Conservation (phyloP, 1,140 invertebrate species). For the Zaprionus lachaisei region DNA sequence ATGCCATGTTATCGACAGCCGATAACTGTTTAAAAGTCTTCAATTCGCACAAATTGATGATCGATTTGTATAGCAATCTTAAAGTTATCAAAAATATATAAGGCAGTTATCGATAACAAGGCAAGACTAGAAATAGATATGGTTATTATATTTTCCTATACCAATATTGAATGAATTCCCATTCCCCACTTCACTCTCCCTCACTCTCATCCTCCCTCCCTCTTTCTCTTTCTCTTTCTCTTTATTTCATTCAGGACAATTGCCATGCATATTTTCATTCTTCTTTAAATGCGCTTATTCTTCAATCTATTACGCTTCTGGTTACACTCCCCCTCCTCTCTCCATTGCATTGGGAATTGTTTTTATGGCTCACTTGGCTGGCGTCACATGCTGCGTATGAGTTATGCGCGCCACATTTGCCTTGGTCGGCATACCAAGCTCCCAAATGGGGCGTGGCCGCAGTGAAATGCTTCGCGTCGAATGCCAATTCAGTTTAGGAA, state of each 20-base stretch:
- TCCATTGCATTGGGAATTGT: conserved; percentile 31
- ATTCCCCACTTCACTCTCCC: not conserved
- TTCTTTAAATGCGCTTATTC: not conserved
- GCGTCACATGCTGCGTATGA: conserved; percentile 78
- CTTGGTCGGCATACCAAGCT: conserved; percentile 54
- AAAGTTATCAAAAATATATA: too few species aligned
- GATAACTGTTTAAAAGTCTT: too few species aligned
- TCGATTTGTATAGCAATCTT: too few species aligned
- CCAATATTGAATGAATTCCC: too few species aligned
- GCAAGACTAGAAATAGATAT: not conserved
- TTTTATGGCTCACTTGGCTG: conserved; percentile 16
- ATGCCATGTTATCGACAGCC: too few species aligned
- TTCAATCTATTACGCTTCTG: conserved; percentile 8
- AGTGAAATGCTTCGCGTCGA: conserved; percentile 39
- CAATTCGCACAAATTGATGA: too few species aligned
- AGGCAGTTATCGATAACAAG: not conserved
- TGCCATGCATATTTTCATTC: conserved; percentile 12
- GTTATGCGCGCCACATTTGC: conserved; percentile 66
- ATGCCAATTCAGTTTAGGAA: conserved; percentile 49
- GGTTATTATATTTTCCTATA: too few species aligned
- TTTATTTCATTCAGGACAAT: conserved; percentile 12
- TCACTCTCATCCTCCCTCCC: not conserved
- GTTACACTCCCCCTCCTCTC: not conserved
- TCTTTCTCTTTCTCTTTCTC: not conserved
- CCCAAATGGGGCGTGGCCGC: conserved; percentile 25